Conservation (phyloP, 2,888 invertebrate species). For the Zhengitettix transpicula region DNA sequence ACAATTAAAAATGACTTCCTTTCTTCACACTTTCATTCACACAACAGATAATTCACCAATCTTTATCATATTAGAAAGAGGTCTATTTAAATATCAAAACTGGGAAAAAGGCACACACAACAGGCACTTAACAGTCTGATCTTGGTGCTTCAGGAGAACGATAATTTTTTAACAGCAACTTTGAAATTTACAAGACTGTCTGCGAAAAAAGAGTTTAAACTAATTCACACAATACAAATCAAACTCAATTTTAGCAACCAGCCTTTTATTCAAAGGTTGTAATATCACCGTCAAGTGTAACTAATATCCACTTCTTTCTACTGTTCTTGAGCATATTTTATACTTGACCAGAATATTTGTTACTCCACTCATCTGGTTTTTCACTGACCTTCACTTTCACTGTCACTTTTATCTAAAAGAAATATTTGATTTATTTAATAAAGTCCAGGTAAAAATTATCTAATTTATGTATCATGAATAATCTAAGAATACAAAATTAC, state of each 20-base stretch:
- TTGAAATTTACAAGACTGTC: not conserved
- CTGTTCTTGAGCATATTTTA: constrained; percentile 8
- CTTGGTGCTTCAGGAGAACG: too few relatives aligned
- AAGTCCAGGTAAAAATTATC: not conserved
- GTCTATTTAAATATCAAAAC: too few relatives aligned
- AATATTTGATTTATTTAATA: not conserved
- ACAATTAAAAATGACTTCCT: too few relatives aligned
- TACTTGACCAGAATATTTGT: constrained; percentile 7
- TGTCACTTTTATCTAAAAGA: constrained; percentile 79
- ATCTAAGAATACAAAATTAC: not conserved
- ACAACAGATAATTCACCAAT: too few relatives aligned
- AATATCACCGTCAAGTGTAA: not conserved
- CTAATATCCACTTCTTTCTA: not conserved
- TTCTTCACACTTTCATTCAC: too few relatives aligned
- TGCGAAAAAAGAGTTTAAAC: constrained; percentile 7
- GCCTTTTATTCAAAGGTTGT: not conserved
- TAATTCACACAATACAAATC: constrained; percentile 2
- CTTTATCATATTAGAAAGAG: too few relatives aligned
- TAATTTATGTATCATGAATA: not conserved
- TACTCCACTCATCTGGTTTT: not conserved
- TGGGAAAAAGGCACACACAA: too few relatives aligned
- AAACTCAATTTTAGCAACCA: constrained; percentile 10
- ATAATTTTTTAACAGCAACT: too few relatives aligned
- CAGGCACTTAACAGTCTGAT: too few relatives aligned
- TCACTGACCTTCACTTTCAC: constrained; percentile 87